Evolutionary conservation across 2,888 invertebrate species (phyloP).

Genomic region (Agapetus fuscipes): DNA sequence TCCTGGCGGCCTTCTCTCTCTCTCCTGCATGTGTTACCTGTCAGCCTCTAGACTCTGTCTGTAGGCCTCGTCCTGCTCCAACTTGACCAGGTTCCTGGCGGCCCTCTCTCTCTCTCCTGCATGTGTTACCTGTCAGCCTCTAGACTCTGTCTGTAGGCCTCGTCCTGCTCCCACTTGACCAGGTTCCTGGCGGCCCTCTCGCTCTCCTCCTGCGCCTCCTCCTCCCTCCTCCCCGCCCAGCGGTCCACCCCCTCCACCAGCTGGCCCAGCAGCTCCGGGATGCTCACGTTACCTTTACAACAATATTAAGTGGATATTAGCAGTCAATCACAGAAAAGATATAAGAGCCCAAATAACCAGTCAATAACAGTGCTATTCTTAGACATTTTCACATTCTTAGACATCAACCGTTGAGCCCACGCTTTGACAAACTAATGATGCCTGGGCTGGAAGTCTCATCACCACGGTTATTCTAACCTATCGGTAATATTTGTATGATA

Average conservation of each 20-base stretch:
- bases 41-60: slow-evolving; percentile 81
- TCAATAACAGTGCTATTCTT: too few species aligned
- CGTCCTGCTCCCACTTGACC: slow-evolving; percentile 89
- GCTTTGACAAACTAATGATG: too few species aligned
- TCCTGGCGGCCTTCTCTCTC: slow-evolving; percentile 79
- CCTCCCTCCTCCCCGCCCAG: slow-evolving; percentile 66
- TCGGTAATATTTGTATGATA: too few species aligned
- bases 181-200: slow-evolving; percentile 81
- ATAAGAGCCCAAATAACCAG: slow-evolving; percentile 5
- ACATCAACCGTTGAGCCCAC: too few species aligned
- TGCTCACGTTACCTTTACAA: slow-evolving; percentile 64
- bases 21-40: too few species aligned
- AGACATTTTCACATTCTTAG: too few species aligned
- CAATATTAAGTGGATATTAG: neutral
- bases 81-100: slow-evolving; percentile 79
- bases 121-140: slow-evolving; percentile 79
- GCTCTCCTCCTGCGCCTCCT: slow-evolving; percentile 75
- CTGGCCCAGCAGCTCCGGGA: slow-evolving; percentile 79
- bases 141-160: slow-evolving; percentile 84
- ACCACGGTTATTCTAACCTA: too few species aligned
- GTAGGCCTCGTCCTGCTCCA: slow-evolving; percentile 91
- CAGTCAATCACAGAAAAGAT: neutral
- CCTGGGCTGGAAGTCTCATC: too few species aligned
- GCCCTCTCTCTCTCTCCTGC: slow-evolving; percentile 87
- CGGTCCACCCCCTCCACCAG: slow-evolving; percentile 82